These are phyloP conservation scores for Xylophagus ater DNA, from an alignment of 2,888 invertebrate genomes.

Conservation along the genomic window DNA sequence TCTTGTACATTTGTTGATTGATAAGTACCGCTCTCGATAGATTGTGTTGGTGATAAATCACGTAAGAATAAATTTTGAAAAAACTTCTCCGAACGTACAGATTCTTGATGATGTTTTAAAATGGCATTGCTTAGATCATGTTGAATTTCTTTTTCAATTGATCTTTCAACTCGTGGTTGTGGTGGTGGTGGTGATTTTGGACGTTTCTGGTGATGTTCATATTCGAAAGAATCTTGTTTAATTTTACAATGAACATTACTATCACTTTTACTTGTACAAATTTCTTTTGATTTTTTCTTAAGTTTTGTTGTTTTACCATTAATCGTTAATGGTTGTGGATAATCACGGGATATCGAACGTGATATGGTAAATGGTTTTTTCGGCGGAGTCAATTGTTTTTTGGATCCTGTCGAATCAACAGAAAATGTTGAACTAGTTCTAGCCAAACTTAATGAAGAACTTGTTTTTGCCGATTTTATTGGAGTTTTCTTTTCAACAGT, in stretches of 20 bases:
- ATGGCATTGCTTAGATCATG: slow-evolving; percentile 38
- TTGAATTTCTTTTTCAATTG: slow-evolving; percentile 9
- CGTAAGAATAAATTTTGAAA: slow-evolving; percentile 60
- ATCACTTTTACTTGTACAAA: slow-evolving; percentile 23
- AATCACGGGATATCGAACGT: slow-evolving; percentile 14
- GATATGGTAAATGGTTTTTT: slow-evolving; percentile 21
- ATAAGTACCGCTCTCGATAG: slow-evolving; percentile 28
- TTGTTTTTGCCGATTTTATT: slow-evolving; percentile 21
- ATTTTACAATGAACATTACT: slow-evolving; percentile 27
- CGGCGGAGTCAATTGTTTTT: slow-evolving; percentile 17
- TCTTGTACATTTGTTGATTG: slow-evolving; percentile 53
- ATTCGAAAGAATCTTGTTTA: slow-evolving; percentile 14
- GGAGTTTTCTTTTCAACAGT: slow-evolving; percentile 13
- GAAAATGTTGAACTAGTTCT: slow-evolving; percentile 38
- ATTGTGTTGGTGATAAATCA: slow-evolving; percentile 38
- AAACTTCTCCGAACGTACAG: slow-evolving; percentile 51
- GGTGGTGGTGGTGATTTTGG: too few species aligned
- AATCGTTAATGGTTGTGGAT: slow-evolving; percentile 13
- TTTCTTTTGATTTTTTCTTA: slow-evolving; percentile 19
- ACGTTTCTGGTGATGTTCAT: not conserved
- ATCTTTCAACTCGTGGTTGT: slow-evolving; percentile 1
- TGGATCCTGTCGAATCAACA: slow-evolving; percentile 31
- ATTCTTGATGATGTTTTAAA: slow-evolving; percentile 46
- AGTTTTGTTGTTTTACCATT: slow-evolving; percentile 20
- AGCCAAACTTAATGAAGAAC: slow-evolving; percentile 32